A percentile compares a stretch with the other conserved stretches of the same genome.
Conservation (phyloP, 2,888 invertebrate genomes). For the Drosophila longiperda region DNA sequence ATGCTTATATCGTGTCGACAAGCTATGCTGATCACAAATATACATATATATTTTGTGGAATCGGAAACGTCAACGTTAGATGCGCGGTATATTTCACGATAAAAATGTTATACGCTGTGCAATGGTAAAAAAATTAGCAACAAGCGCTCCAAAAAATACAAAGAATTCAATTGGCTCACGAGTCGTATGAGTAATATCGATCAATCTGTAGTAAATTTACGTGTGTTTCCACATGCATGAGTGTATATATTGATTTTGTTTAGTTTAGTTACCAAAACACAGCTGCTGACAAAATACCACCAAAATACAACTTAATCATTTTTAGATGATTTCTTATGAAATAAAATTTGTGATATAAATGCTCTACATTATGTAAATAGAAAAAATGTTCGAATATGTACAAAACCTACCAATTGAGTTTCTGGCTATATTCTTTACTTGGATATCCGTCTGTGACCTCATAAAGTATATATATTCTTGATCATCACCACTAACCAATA, state of each 20-base stretch:
- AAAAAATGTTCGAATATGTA: not conserved
- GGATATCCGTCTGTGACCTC: not conserved
- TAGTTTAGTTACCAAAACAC: not conserved
- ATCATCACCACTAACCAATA: not conserved
- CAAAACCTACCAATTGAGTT: not conserved
- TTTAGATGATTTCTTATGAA: not conserved
- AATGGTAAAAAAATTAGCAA: not conserved
- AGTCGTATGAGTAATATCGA: constrained; percentile 12
- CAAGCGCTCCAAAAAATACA: not conserved
- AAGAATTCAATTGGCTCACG: not conserved
- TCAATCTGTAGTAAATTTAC: not conserved
- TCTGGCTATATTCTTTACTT: not conserved
- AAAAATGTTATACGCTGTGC: not conserved
- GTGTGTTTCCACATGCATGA: not conserved
- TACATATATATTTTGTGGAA: not conserved
- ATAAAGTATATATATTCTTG: not conserved
- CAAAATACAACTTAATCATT: not conserved
- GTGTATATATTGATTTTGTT: constrained; percentile 9
- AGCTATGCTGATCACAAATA: not conserved
- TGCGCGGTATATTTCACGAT: not conserved
- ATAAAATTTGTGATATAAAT: not conserved
- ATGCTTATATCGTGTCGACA: not conserved
- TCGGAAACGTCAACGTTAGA: not conserved
- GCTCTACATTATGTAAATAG: not conserved
- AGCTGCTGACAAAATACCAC: not conserved